A percentile compares a stretch with the other conserved stretches of the same genome.
phyloP scores from a whole-genome alignment of 1,140 invertebrate species.

The silkworm (Bombyx mori) region ASM3026992v2 NC_085116.1:7234501-7235000 shows the following conservation, averaged over 20 bases:
- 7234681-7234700: slow-evolving; percentile 34
- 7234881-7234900: too few species aligned
- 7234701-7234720: slow-evolving; percentile 40
- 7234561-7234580: slow-evolving; percentile 14
- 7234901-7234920: too few species aligned
- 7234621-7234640: slow-evolving; percentile 13
- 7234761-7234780: slow-evolving; percentile 29
- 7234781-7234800: slow-evolving; percentile 21
- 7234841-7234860: too few species aligned
- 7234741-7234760: slow-evolving; percentile 41
- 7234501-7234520: background rate
- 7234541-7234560: slow-evolving; percentile 24
- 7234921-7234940: too few species aligned
- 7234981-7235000: too few species aligned
- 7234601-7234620: slow-evolving; percentile 6
- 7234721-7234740: slow-evolving; percentile 51
- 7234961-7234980: too few species aligned
- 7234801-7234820: too few species aligned
- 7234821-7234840: too few species aligned
- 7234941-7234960: too few species aligned
- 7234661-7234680: slow-evolving; percentile 24
- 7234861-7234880: too few species aligned
- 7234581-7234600: slow-evolving; percentile 14
- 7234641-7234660: slow-evolving; percentile 29
- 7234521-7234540: slow-evolving; percentile 22